A percentile compares a stretch with the other conserved stretches of the same genome.
phyloP scores from a whole-genome alignment of 2,113 vertebrate genomes.

The Eulemur macaco region DNA sequence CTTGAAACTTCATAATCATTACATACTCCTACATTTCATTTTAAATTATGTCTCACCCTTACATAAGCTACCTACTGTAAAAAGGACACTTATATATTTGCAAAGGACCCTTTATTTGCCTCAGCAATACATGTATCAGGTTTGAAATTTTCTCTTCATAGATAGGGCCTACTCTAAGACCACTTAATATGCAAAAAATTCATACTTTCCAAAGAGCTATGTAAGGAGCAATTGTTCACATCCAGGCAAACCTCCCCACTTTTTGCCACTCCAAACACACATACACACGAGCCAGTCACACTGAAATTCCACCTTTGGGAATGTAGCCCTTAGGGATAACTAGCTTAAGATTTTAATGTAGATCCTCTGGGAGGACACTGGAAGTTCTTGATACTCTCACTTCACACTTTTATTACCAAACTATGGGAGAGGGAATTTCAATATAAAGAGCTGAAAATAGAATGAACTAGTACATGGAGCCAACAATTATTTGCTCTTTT shows the following conservation, averaged over 20 bases:
- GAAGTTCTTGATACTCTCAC: conserved; percentile 16
- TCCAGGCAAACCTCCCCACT: conserved; percentile 38
- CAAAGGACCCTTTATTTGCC: conserved; percentile 49
- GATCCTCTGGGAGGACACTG: background rate
- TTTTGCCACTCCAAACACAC: background rate
- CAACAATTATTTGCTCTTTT: background rate
- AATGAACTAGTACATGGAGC: background rate
- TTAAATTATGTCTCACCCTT: conserved; percentile 46
- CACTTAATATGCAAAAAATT: conserved; percentile 66
- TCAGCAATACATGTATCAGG: conserved; percentile 35
- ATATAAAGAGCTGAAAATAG: background rate
- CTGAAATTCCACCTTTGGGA: conserved; percentile 59
- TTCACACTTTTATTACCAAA: conserved; percentile 18
- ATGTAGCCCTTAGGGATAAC: conserved; percentile 49
- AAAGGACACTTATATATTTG: conserved; percentile 46
- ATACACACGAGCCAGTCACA: conserved; percentile 24
- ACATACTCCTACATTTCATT: conserved; percentile 35
- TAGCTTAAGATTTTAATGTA: conserved; percentile 42
- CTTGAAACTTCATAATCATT: conserved; percentile 58
- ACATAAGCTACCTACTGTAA: conserved; percentile 38
- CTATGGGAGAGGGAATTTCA: background rate
- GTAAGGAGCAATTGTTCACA: conserved; percentile 68
- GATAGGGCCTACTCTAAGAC: conserved; percentile 61
- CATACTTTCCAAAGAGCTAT: conserved; percentile 68
- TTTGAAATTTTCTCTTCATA: conserved; percentile 69